Evolutionary conservation across 2,113 vertebrate genomes (phyloP), one percentile per base, ranked within the genome.

Genomic region (Cyprinodon brontotheroides): DNA sequence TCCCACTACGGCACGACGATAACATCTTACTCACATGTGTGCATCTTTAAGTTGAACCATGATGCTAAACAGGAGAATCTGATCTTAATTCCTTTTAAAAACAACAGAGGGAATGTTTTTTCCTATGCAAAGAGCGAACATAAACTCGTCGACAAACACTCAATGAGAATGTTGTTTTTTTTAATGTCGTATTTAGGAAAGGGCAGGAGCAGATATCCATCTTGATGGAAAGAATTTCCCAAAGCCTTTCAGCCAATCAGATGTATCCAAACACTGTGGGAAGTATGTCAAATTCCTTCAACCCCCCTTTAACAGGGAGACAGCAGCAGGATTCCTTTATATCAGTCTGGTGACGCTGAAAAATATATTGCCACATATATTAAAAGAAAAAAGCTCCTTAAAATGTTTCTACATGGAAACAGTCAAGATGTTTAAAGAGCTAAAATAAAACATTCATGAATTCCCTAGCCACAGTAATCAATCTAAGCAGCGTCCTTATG

Each of bases 271-370:
- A 89, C 91, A 86, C 89, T 92, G 90, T 93, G 92, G 89, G 92
- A 93, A 93, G 87, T 92, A 84, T 93, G 92, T 92, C 91, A 93
- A 88, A 91, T 91, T 90, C 86, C 78, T 82, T 74, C 57, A 76
- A 53, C 70, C 69, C 69, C 59, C 61, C 66, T 69, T 70, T 76
- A 86, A 84, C 61, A 45, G 68, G 65, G 64, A 79, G 74, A 90
- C 79, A 79, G 69, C 68, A 41, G 80, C 79, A 88, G 66, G 68
- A 81, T 17, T 84, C 74, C 20, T 67, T 76, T 40, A 80, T 66
- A 78, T 86, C 48, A 17, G 62, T 65, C 11, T 29, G 69, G 71
- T 62, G 50, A 75, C 29, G 29, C 29, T 43, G 36, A 53, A 37
- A 62, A 37, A 64, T 40, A 20, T 40, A 64, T 64, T 6, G 1